phyloP scores from a whole-genome alignment of 2,113 vertebrate genomes.

The Ceyx margarethae region DNA sequence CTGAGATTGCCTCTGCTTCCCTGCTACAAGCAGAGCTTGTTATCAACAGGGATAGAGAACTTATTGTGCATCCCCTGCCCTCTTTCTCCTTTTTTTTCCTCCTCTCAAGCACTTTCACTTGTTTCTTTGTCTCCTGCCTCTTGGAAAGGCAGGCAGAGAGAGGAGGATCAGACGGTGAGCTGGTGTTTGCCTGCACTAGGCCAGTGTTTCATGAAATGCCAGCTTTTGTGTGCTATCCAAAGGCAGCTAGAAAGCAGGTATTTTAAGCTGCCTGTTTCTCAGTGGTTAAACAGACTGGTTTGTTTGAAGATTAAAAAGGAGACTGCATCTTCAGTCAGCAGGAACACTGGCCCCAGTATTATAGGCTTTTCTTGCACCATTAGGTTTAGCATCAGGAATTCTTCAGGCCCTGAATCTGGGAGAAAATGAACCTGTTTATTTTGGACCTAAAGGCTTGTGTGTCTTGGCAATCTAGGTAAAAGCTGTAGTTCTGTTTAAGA shows the following conservation, averaged over 20 bases:
- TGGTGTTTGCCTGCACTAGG: neutral
- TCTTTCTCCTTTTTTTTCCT: neutral
- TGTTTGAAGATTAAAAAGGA: neutral
- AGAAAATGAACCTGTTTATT: neutral
- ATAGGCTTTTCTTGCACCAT: neutral
- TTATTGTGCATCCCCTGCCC: neutral
- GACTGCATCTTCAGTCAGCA: neutral
- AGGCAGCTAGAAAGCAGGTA: neutral
- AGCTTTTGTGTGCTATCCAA: neutral
- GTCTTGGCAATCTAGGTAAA: neutral
- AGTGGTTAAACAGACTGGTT: neutral
- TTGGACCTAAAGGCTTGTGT: neutral
- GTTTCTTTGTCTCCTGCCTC: neutral
- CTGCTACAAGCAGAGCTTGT: neutral
- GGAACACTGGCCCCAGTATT: neutral
- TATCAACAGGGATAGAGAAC: fast-evolving
- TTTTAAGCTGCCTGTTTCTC: neutral
- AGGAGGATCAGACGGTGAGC: neutral
- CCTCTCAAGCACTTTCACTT: neutral
- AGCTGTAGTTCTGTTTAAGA: neutral
- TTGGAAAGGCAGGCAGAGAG: neutral
- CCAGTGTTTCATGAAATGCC: neutral
- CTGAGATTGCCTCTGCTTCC: neutral
- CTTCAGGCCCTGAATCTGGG: neutral
- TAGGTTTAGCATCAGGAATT: neutral